Percentiles rank a stretch among this genome's conserved stretches.
Conservation (phyloP, 2,113 vertebrate species). For the Hassar affinis region DNA sequence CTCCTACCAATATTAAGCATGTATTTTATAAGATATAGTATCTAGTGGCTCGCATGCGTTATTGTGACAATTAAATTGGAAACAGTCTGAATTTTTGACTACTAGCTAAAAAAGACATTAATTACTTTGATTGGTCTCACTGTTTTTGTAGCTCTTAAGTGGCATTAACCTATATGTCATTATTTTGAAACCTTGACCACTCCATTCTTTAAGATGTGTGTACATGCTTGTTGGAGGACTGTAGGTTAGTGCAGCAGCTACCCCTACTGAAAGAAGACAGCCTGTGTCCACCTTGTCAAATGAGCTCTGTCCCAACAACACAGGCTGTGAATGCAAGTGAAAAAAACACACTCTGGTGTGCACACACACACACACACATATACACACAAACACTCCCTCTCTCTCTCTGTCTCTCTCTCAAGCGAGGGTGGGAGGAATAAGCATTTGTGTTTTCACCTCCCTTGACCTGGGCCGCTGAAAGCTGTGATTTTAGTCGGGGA, state of each 20-base stretch:
- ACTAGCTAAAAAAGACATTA: neutral
- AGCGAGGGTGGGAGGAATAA: conserved; percentile 21
- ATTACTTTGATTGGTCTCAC: neutral
- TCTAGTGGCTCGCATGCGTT: neutral
- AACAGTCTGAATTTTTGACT: neutral
- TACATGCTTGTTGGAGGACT: conserved; percentile 5
- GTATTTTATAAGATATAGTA: neutral
- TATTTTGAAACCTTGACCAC: conserved; percentile 5
- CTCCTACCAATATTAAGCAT: neutral
- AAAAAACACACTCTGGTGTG: neutral
- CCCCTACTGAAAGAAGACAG: conserved; percentile 51
- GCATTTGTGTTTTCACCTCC: conserved; percentile 40
- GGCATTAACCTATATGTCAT: conserved; percentile 2
- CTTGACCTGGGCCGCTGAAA: conserved; percentile 33
- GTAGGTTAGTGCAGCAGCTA: conserved; percentile 49
- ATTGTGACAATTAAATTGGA: neutral
- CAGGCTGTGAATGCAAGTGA: conserved; percentile 8
- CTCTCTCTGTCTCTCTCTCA: neutral
- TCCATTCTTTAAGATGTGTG: neutral
- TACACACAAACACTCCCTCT: neutral
- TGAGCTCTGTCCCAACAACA: conserved; percentile 3
- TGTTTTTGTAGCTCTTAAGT: neutral
- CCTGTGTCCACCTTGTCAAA: conserved; percentile 7
- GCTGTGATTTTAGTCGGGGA: conserved; percentile 38
- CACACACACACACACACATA: no score